Base-by-base conservation (phyloP, 2,113 vertebrate genomes). In the Chascanopsetta lugubris region DNA sequence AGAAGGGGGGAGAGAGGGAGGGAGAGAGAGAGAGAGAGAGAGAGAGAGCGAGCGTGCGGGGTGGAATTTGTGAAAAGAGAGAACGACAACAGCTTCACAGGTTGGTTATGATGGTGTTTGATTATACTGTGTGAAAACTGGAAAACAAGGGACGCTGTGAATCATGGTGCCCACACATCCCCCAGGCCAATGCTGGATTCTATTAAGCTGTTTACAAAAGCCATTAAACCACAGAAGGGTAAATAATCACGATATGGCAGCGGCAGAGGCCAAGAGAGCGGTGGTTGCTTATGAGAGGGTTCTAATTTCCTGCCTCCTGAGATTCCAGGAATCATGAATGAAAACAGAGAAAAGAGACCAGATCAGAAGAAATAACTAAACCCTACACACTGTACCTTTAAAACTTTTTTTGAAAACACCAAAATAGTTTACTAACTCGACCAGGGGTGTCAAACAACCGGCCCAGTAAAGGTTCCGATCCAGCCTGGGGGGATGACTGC, bases 131-230 rank as follows among this genome's bases (percentile, higher is more conserved):
- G 65, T n/a, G 54, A 32, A 8, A 32, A 32, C 30, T 2, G 51
- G 8, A 64, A 51, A 69, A 68, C 75, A 70, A 56, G 61, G 69
- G 72, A 82, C 80, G 72, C 72, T 57, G 55, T 68, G 75, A 75
- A 75, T 82, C 73, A 77, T 76, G 69, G n/a, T 66, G 67, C 63
- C 59, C 80, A 59, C 30, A 29, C 61, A 62, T 77, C 80, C 82
- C n/a, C 70, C 72, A 65, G 79, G 79, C 81, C 30, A 40, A n/a
- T 13, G 17, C 54, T 71, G 75, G 64, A 81, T 86, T 79, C 64
- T 83, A 87, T 86, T 85, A 83, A 63, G 75, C 65, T 26, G 77
- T 84, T 87, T 83, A 82, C 26, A n/a, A 78, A 83, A 75, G 70
- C 70, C 65, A 76, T 87, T 83, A 85, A 82, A 84, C 47, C 67